phyloP scores from a whole-genome alignment of 2,888 invertebrate genomes.

The Chelonus formosanus region DNA sequence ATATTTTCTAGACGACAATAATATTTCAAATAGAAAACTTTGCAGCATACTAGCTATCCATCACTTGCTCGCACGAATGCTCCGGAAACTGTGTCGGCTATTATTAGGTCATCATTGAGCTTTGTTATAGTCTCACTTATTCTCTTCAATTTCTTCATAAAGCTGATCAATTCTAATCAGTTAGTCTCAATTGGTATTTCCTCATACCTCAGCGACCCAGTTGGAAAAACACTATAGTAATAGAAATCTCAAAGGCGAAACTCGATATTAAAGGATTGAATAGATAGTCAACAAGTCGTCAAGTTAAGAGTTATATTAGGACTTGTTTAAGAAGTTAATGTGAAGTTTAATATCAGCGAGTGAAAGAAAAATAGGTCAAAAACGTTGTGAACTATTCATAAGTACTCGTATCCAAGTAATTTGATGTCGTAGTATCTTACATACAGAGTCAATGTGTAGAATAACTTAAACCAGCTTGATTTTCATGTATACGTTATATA shows the following conservation, averaged over 20 bases:
- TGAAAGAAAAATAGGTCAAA: constrained; percentile 16
- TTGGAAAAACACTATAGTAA: not conserved
- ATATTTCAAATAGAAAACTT: constrained; percentile 29
- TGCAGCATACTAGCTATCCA: constrained; percentile 20
- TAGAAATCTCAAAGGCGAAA: constrained; percentile 12
- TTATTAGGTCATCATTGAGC: constrained; percentile 31
- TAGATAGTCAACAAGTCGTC: constrained; percentile 16
- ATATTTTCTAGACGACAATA: constrained; percentile 16
- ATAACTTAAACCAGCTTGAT: not conserved
- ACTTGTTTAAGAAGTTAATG: no score
- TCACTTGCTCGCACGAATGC: constrained; percentile 26
- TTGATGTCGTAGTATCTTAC: constrained; percentile 21
- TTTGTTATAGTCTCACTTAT: constrained; percentile 16
- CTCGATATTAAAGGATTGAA: not conserved
- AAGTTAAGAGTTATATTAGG: not conserved
- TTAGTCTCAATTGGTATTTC: not conserved
- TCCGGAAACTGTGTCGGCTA: constrained; percentile 24
- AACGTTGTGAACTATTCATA: constrained; percentile 29
- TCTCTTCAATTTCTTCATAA: constrained; percentile 7
- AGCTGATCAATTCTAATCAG: constrained; percentile 20
- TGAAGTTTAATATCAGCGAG: no score
- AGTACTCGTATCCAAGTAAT: constrained; percentile 12
- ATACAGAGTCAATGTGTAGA: constrained; percentile 27
- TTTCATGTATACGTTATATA: no score
- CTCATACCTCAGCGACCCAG: not conserved